phyloP scores from a whole-genome alignment of 2,113 vertebrate species.

The Anhinga rufa region DNA sequence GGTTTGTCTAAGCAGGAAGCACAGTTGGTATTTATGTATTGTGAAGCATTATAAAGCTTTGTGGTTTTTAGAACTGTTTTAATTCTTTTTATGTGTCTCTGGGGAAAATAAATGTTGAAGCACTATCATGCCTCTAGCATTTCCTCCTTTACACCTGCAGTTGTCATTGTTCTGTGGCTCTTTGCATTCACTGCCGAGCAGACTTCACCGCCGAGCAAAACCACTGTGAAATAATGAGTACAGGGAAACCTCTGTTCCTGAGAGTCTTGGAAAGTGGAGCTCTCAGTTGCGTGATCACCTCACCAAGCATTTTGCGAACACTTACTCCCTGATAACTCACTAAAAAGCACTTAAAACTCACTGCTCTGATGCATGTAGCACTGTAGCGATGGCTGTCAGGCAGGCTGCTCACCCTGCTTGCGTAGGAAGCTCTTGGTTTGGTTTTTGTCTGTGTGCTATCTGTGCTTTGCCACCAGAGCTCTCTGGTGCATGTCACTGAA shows the following conservation, averaged over 20 bases:
- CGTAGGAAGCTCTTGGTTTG: not conserved
- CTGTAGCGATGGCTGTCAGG: not conserved
- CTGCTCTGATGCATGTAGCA: rapidly evolving
- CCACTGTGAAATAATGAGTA: too few relatives aligned
- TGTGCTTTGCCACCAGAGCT: not conserved
- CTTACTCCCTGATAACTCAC: not conserved
- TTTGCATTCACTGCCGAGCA: not conserved
- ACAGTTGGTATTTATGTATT: not conserved
- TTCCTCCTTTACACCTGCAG: slow-evolving; percentile 28
- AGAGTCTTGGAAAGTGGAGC: not conserved
- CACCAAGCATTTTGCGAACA: not conserved
- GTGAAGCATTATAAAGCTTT: not conserved
- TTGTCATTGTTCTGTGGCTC: not conserved
- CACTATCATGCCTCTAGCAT: not conserved
- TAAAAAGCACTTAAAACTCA: not conserved
- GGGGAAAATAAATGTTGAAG: slow-evolving; percentile 45
- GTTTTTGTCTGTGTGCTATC: not conserved
- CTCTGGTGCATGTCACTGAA: not conserved
- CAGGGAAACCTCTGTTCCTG: not conserved
- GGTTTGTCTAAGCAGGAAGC: not conserved
- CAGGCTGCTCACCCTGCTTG: not conserved
- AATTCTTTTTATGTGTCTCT: not conserved
- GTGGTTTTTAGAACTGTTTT: not conserved
- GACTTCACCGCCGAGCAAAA: too few relatives aligned
- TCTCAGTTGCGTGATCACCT: not conserved